phyloP scores from a whole-genome alignment of 2,888 invertebrate species.

The Esperia sulphurella region DNA sequence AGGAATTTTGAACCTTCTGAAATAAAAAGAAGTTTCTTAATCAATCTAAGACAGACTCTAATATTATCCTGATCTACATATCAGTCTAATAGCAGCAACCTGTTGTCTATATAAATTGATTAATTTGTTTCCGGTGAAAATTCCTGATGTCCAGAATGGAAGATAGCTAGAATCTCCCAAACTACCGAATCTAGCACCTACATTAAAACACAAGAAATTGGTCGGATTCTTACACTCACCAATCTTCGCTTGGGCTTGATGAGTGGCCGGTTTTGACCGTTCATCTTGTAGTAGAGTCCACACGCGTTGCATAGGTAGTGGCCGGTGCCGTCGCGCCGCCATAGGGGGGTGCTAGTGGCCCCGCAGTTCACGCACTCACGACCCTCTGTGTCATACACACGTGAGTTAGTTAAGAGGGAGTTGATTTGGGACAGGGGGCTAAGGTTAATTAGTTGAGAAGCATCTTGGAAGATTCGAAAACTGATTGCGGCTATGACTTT shows the following conservation, averaged over 20 bases:
- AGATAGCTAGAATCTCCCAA: not conserved
- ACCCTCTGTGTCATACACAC: conserved; percentile 83
- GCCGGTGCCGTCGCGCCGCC: conserved; percentile 98
- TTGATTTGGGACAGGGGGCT: not conserved
- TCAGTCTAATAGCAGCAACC: too few species aligned
- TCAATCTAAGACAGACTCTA: too few species aligned
- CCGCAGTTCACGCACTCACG: conserved; percentile 99
- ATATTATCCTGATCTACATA: too few species aligned
- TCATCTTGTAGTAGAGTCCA: conserved; percentile 99
- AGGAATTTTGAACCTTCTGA: too few species aligned
- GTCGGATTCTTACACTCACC: conserved; percentile 90
- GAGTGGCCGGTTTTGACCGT: conserved; percentile 98
- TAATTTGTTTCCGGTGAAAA: too few species aligned
- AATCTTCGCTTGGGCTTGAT: conserved; percentile 99
- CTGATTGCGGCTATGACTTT: not conserved
- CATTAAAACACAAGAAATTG: conserved; percentile 51
- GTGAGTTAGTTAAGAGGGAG: not conserved
- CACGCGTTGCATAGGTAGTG: conserved; percentile 99
- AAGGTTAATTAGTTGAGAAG: not conserved
- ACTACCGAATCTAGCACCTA: conserved; percentile 6
- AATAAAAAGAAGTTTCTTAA: too few species aligned
- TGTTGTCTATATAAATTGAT: too few species aligned
- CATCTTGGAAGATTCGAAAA: not conserved
- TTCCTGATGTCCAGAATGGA: too few species aligned
- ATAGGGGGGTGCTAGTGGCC: conserved; percentile 97